Base-by-base conservation (phyloP, 2,797 vertebrate genomes). In the Esox lucius region DNA sequence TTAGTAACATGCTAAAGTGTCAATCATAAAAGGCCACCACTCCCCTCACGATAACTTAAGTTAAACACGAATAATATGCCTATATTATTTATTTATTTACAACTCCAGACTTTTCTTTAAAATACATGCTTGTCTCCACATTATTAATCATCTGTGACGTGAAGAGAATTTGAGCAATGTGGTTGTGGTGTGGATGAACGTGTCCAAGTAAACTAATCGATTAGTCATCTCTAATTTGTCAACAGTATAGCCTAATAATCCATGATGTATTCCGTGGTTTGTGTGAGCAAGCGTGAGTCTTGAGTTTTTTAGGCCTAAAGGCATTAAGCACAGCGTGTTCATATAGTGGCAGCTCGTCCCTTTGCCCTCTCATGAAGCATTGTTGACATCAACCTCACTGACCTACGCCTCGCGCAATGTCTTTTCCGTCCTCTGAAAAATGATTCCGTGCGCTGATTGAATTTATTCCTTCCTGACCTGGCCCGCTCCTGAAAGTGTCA, bases 381-480 rank as follows among this genome's bases (percentile, higher is more conserved):
- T 88, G 88, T 86, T 87, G 88, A 92, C 91, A 91, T 90, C 90
- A 86, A 89, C 88, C 90, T 86, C 86, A 78, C 70, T 90, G 89
- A 92, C 92, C 91, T 87, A 85, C 83, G 75, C 87, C 92, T 91
- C 87, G 83, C 81, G 69, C 81, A 82, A 86, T 87, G 91, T 87
- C 91, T 91, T 81, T 89, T 91, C 87, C 83, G 85, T 79, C 73
- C 74, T 77, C 89, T 93, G 92, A 93, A 89, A 93, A 93, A 93
- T 90, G 89, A 89, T 88, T 90, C 89, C 42, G 71, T 73, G 75
- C 85, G 80, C 80, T 73, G 88, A 89, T 91, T 88, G 87, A 86
- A 83, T 91, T 92, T 88, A 90, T 85, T 91, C 88, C 90, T 92
- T 90, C 93, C 91, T 92, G 92, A 84, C 87, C 90, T 82, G 79